Base-by-base conservation (phyloP, 1,140 invertebrate genomes). In the Cotesia typhae region DNA sequence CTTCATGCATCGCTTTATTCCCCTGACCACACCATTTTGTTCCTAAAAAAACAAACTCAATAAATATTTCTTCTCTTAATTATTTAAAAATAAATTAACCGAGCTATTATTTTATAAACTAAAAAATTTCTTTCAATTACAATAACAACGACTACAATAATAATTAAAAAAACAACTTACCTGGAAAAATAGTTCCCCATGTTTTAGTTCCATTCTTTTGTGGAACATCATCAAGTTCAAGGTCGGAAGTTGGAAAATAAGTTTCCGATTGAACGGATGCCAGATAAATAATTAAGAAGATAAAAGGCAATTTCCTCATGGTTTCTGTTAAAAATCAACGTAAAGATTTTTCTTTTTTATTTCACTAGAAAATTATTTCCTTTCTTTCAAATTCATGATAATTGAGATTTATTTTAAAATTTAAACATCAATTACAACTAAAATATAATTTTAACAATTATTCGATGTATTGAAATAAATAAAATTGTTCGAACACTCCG, bases 21-120 rank as follows among this genome's bases (percentile, higher is more conserved):
- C 70, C 70, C 35, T 72, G 35, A 1, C 70, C 70, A 35, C 70
- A 72, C 70, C 70, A 72, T 67, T 72, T 72, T 14, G 70, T 72
- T 47, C 70, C 70, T 72, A 9, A 6, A 59, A 47, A 20, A 61
- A 28, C 1, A 12, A 65, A 41, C 10, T 61, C 35, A 63, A 28
- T 20, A n/a, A 9, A 63, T 9, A 35, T 63, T 20, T 20, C 3
- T 28, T 28, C 28, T 28, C 3, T 28, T 2, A 28, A 28, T 28
- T 28, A 28, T 2, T 28, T 28, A 28, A 28, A 28, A 28, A 28
- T 28, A 28, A 28, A 28, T 28, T 28, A 28, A 28, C 28, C 28
- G 28, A 28, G 2, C 28, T 2, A 28, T 28, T 28, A 3, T 2
- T 28, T 28, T 28, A 2, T 28, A 28, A 2, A 28, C 28, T 28